Evolutionary conservation across 2,888 invertebrate genomes (phyloP).

Genomic region (Volucella inanis): DNA sequence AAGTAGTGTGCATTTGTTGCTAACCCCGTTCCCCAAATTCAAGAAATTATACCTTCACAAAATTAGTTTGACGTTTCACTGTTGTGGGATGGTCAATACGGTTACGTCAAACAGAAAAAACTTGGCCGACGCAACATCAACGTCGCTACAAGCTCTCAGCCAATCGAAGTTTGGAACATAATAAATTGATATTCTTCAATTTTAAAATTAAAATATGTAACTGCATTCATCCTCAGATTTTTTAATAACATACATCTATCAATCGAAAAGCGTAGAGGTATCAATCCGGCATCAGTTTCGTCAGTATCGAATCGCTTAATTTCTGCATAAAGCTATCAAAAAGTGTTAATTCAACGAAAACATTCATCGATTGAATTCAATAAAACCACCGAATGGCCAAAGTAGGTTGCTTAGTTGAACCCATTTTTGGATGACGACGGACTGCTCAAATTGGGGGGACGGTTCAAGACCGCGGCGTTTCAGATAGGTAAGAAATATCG

Average conservation of each 20-base stretch:
- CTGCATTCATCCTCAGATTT: too few relatives aligned
- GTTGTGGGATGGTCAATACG: too few relatives aligned
- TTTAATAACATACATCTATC: not conserved
- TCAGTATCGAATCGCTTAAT: not conserved
- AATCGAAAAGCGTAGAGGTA: not conserved
- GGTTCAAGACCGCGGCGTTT: not conserved
- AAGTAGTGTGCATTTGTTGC: constrained; percentile 75
- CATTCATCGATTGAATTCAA: not conserved
- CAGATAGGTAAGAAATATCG: not conserved
- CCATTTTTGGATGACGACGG: too few relatives aligned
- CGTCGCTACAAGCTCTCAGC: not conserved
- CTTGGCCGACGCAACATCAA: not conserved
- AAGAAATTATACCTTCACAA: constrained; percentile 10
- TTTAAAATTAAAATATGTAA: not conserved
- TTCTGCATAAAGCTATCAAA: not conserved
- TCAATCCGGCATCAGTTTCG: not conserved
- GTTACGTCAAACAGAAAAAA: too few relatives aligned
- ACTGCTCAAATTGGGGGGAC: not conserved
- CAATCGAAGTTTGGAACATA: not conserved
- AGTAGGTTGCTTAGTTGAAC: too few relatives aligned
- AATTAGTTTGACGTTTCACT: constrained; percentile 66
- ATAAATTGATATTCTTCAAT: too few relatives aligned
- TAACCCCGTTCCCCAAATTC: constrained; percentile 67
- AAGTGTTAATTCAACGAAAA: not conserved
- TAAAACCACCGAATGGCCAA: too few relatives aligned